Conservation (phyloP, 2,113 vertebrate genomes). For the Thermophis baileyi region DNA sequence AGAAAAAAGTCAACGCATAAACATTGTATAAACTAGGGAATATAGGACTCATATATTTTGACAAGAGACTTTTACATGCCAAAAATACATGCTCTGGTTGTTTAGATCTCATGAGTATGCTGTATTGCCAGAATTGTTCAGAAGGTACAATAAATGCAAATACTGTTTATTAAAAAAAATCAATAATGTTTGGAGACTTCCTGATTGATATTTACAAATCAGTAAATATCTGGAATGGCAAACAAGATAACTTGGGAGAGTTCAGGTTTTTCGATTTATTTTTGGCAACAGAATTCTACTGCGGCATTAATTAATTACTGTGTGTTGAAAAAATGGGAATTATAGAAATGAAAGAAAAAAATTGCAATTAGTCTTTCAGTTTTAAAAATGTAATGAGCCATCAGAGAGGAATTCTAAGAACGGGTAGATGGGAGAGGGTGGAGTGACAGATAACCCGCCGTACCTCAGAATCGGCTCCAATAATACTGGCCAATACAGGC, state of each 20-base stretch:
- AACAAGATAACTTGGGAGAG: conserved; percentile 27
- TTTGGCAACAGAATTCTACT: not conserved
- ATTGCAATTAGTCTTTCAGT: not conserved
- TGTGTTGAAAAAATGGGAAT: not conserved
- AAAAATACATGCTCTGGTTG: not conserved
- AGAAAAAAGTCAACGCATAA: conserved; percentile 22
- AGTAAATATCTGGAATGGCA: not conserved
- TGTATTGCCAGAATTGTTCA: conserved; percentile 23
- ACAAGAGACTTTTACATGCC: not conserved
- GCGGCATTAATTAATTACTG: not conserved
- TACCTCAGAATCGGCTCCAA: not conserved
- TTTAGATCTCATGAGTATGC: conserved; percentile 18
- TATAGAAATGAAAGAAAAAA: not conserved
- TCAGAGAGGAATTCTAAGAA: not conserved
- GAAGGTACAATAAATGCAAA: not conserved
- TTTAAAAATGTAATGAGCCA: not conserved
- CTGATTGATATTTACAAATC: not conserved
- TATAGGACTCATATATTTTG: conserved; percentile 17
- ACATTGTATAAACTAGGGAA: not conserved
- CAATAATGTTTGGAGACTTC: not conserved
- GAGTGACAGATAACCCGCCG: not conserved
- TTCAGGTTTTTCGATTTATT: not conserved
- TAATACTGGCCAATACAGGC: not conserved
- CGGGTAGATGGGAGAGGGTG: not conserved
- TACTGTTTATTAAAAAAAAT: not conserved